These are phyloP conservation scores for Cottoperca gobio DNA, from an alignment of 2,797 vertebrate species.

Conservation along the genomic window DNA sequence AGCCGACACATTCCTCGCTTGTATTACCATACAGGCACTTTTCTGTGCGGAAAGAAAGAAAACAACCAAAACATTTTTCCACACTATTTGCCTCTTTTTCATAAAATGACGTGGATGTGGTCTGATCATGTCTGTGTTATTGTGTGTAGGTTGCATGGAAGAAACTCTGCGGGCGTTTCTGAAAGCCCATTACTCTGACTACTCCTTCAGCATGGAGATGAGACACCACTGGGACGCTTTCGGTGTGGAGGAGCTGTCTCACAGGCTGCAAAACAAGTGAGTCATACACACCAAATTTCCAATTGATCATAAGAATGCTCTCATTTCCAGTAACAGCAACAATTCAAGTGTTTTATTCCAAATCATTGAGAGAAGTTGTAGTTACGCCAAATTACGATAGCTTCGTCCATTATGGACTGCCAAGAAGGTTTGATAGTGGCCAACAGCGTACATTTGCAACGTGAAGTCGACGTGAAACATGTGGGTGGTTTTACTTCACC, in stretches of 20 bases:
- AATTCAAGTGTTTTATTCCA: neutral
- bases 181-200: slow-evolving; percentile 35
- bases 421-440: neutral
- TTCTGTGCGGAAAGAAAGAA: neutral
- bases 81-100: neutral
- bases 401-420: neutral
- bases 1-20: no score
- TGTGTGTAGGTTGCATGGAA: slow-evolving; percentile 13
- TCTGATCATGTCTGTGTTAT: neutral
- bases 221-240: neutral
- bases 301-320: neutral
- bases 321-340: neutral
- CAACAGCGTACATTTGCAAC: neutral
- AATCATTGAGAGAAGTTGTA: neutral
- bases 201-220: neutral
- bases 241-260: slow-evolving; percentile 28
- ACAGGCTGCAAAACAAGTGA: slow-evolving; percentile 65
- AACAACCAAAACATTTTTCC: neutral
- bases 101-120: neutral
- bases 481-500: neutral
- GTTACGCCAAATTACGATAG: neutral
- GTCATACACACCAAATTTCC: slow-evolving; percentile 33
- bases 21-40: no score
- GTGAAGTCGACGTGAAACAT: neutral
- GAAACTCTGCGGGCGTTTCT: slow-evolving; percentile 49